Conservation (phyloP, 1,140 invertebrate species). For the Caenorhabditis latens region DNA sequence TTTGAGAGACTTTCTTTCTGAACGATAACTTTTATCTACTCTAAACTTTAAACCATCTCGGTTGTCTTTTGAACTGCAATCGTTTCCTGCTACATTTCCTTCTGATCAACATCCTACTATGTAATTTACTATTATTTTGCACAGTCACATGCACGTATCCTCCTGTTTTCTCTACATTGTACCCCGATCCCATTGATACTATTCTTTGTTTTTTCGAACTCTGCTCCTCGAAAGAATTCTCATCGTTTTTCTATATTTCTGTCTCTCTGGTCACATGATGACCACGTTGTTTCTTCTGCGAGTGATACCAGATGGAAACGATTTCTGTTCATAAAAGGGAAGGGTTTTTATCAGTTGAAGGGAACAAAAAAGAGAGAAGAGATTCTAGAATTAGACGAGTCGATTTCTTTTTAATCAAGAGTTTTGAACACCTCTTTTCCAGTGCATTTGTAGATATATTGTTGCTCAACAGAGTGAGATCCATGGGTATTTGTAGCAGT, state of each 20-base stretch:
- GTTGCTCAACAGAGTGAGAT: slow-evolving; percentile 67
- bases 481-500: slow-evolving; percentile 65
- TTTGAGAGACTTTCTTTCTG: too few relatives aligned
- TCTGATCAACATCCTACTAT: too few relatives aligned
- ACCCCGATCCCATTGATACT: slow-evolving; percentile 16
- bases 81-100: too few relatives aligned
- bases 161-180: neutral
- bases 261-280: slow-evolving; percentile 4
- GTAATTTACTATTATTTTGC: slow-evolving; percentile 24
- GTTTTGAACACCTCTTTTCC: slow-evolving; percentile 69
- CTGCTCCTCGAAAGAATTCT: neutral
- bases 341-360: too few relatives aligned
- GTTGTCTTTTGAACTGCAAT: too few relatives aligned
- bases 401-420: slow-evolving; percentile 12
- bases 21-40: too few relatives aligned
- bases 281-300: slow-evolving; percentile 38
- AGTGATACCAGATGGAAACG: neutral
- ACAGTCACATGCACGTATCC: neutral
- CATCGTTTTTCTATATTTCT: neutral
- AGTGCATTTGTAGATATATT: slow-evolving; percentile 64
- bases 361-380: neutral
- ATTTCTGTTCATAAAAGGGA: neutral
- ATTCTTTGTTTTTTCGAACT: slow-evolving; percentile 45
- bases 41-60: too few relatives aligned
- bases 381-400: neutral